Evolutionary conservation across 2,113 vertebrate species (phyloP).

Genomic region (Sinocyclocheilus grahami): DNA sequence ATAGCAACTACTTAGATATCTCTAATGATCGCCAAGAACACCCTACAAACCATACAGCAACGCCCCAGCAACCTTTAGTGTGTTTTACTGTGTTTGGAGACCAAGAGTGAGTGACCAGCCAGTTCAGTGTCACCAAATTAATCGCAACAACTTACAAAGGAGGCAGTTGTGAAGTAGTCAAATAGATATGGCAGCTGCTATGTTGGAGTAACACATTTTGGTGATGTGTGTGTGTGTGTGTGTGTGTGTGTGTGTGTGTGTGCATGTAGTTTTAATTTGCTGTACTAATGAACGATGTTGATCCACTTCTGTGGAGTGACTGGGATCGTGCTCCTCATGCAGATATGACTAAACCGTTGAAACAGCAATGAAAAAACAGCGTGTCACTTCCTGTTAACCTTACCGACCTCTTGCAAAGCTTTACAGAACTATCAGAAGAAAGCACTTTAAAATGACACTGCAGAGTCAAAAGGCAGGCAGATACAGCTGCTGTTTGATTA

Average conservation of each 20-base stretch:
- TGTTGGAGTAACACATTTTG: slow-evolving; percentile 26
- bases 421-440: slow-evolving; percentile 10
- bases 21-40: not conserved
- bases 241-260: slow-evolving; percentile 34
- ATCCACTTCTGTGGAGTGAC: slow-evolving; percentile 52
- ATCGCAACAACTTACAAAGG: slow-evolving; percentile 59
- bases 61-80: not conserved
- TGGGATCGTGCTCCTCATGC: slow-evolving; percentile 49
- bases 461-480: not conserved
- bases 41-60: not conserved
- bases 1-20: not conserved
- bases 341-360: slow-evolving; percentile 42
- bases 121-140: slow-evolving; percentile 66
- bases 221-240: slow-evolving; percentile 23
- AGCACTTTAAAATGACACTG: slow-evolving; percentile 12
- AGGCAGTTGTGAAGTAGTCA: slow-evolving; percentile 50
- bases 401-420: slow-evolving; percentile 4
- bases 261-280: slow-evolving; percentile 55
- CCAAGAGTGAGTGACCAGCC: slow-evolving; percentile 53
- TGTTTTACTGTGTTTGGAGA: not conserved
- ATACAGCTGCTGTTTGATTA: slow-evolving; percentile 20
- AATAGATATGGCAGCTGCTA: slow-evolving; percentile 26
- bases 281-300: slow-evolving; percentile 46
- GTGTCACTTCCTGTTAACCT: slow-evolving; percentile 52
- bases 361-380: slow-evolving; percentile 31